Conservation (phyloP, 1,140 invertebrate species). For the Sinella curviseta region DNA sequence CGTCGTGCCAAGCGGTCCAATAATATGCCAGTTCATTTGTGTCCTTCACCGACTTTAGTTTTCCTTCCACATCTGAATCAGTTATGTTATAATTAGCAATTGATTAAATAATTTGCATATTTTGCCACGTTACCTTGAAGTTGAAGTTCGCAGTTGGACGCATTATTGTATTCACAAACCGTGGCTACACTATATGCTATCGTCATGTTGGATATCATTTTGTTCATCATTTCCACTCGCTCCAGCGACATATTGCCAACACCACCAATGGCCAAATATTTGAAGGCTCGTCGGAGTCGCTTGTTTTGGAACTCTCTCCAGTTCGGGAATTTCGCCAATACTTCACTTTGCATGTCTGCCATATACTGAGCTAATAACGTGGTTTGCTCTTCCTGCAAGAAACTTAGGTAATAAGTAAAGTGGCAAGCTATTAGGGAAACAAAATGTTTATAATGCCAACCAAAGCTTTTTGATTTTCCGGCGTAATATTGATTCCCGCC, state of each 20-base stretch:
- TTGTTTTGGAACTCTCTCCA: constrained; percentile 38
- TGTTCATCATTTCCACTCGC: constrained; percentile 25
- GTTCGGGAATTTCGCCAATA: constrained; percentile 31
- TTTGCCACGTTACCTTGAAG: constrained; percentile 54
- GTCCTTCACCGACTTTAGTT: constrained; percentile 54
- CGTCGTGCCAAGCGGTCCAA: constrained; percentile 63
- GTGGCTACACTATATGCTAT: too few species aligned
- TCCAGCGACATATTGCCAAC: constrained; percentile 28
- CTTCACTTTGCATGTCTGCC: constrained; percentile 36
- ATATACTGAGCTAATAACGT: constrained; percentile 33
- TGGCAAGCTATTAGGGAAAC: too few species aligned
- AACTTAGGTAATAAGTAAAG: too few species aligned
- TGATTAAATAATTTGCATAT: not conserved
- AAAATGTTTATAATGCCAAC: too few species aligned
- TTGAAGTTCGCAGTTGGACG: too few species aligned
- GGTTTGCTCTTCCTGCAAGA: too few species aligned
- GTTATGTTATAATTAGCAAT: constrained; percentile 28
- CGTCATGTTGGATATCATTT: too few species aligned
- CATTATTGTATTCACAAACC: too few species aligned
- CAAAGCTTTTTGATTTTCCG: constrained; percentile 32
- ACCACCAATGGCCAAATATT: constrained; percentile 38
- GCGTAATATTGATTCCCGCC: constrained; percentile 43
- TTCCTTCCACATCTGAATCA: constrained; percentile 53
- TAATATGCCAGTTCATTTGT: constrained; percentile 61
- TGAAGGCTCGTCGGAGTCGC: constrained; percentile 20